Evolutionary conservation across 1,140 invertebrate genomes (phyloP), one percentile per base, ranked within the genome.

Genomic region (Hyles euphorbiae): DNA sequence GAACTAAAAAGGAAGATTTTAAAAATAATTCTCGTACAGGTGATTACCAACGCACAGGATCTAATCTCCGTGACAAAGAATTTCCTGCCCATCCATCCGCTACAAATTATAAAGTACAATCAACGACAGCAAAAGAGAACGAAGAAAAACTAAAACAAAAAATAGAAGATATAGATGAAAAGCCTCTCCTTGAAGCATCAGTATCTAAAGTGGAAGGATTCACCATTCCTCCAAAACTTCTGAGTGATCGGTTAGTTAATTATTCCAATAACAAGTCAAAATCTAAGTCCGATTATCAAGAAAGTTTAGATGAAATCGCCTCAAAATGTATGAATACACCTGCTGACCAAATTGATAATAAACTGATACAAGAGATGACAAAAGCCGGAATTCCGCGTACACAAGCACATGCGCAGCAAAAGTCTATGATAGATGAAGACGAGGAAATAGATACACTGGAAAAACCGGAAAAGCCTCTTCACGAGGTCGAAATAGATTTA

Each of bases 101-200:
- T 40, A 9, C 59, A 22, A 22, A 56, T 4, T 51, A 54, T 34
- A 67, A 50, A 11, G 40, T 65, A n/a, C 34, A 72, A 12, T 53
- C 68, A 1, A 72, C 65, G 1, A 72, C 72, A 44, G 65, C 58
- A n/a, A 68, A 56, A 34, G 62, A 45, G 50, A 68, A 45, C 11
- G 69, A 72, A 46, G 74, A 78, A 34, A 62, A 63, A 48, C 53
- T 76, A 49, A 51, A 55, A 22, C 79, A 82, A 47, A 82, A 74
- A 58, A 22, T 82, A 2, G 79, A 84, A 63, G 61, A 56, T 3
- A 68, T 82, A 5, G 72, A 78, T 2, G 79, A 84, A 58, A 63
- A 61, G 2, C 65, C 67, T 34, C 33, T 74, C 32, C 72, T 74
- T 8, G 74, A 76, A 63, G 67, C 70, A 52, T 56, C 56, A n/a